Evolutionary conservation across 2,888 invertebrate species (phyloP).

Genomic region (Callimorpha dominula): DNA sequence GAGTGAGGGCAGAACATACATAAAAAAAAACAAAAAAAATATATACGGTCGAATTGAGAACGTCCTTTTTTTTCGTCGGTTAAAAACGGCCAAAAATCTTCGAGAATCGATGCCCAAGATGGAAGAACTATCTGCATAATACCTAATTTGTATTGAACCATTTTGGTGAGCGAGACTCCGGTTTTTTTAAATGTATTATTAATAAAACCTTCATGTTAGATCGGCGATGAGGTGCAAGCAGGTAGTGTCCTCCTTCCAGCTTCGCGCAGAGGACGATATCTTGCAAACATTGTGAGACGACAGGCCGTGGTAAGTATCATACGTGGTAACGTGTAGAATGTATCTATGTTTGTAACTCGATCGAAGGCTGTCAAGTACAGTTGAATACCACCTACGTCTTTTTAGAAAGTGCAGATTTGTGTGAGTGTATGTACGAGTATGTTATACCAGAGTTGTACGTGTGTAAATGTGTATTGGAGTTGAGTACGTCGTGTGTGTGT

Average conservation of each 20-base stretch:
- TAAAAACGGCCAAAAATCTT: no score
- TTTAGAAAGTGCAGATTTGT: neutral
- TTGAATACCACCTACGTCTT: no score
- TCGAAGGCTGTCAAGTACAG: neutral
- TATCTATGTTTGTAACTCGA: neutral
- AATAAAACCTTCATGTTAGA: conserved; percentile 49
- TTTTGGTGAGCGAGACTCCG: no score
- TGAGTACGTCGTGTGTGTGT: neutral
- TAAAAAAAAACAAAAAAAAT: no score
- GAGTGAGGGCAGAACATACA: no score
- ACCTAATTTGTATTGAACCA: no score
- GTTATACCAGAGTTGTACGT: neutral
- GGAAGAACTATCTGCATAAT: no score
- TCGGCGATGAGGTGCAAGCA: conserved; percentile 71
- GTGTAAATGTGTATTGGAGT: neutral
- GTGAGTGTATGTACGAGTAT: neutral
- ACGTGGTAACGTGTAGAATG: neutral
- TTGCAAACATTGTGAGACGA: conserved; percentile 77
- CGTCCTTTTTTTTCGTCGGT: no score
- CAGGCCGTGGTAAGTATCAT: conserved; percentile 75
- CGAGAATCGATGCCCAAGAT: no score
- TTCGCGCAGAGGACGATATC: conserved; percentile 72
- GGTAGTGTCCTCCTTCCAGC: conserved; percentile 79
- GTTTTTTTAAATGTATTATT: neutral
- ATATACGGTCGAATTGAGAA: no score